Percentiles rank a stretch among this genome's conserved stretches.
These are phyloP conservation scores for Ruditapes philippinarum DNA, from an alignment of 1,140 invertebrate species.

Conservation along the genomic window DNA sequence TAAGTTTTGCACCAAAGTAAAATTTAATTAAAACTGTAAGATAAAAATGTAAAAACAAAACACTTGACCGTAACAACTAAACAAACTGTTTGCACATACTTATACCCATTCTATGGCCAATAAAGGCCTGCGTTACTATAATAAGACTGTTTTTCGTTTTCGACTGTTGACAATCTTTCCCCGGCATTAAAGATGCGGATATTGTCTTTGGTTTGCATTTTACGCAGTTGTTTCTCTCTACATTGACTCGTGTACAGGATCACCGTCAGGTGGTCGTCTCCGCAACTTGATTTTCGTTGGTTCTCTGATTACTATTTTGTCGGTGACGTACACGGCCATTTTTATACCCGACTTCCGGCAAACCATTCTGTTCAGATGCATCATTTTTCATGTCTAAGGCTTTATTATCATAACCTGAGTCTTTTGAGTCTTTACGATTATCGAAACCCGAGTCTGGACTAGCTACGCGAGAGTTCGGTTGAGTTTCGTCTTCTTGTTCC, in stretches of 20 bases:
- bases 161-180: too few relatives aligned
- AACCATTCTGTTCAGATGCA: background rate
- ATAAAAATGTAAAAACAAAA: background rate
- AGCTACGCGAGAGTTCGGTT: conserved; percentile 10
- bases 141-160: too few relatives aligned
- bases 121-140: background rate
- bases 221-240: conserved; percentile 18
- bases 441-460: conserved; percentile 50
- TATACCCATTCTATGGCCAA: background rate
- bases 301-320: conserved; percentile 56
- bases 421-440: conserved; percentile 53
- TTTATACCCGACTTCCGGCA: background rate
- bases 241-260: conserved; percentile 10
- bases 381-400: conserved; percentile 61
- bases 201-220: background rate
- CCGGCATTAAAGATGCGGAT: background rate
- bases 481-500: background rate
- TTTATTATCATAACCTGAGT: conserved; percentile 60
- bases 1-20: too few relatives aligned
- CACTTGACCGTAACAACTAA: background rate
- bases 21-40: too few relatives aligned
- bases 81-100: background rate
- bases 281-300: background rate
- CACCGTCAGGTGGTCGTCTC: conserved; percentile 58
- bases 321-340: conserved; percentile 50